These are phyloP conservation scores for Drosophila hydei DNA, from an alignment of 1,140 invertebrate species.

Conservation along the genomic window DNA sequence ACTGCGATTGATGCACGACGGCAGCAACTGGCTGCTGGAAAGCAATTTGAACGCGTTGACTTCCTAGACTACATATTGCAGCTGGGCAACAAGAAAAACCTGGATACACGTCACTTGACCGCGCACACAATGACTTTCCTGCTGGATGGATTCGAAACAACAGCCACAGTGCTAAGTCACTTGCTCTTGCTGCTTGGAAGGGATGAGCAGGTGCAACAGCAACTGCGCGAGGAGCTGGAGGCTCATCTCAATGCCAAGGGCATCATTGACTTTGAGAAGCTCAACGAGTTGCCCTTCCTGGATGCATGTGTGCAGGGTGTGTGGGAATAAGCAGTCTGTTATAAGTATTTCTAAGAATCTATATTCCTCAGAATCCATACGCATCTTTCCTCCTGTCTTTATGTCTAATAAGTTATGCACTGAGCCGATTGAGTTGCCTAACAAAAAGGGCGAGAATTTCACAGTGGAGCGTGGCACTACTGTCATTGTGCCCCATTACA, in stretches of 20 bases:
- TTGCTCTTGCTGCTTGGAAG: conserved; percentile 41
- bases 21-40: conserved; percentile 31
- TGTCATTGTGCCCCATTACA: conserved; percentile 85
- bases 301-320: conserved; percentile 76
- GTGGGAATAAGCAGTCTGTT: neutral
- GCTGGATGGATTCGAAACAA: conserved; percentile 79
- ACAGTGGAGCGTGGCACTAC: conserved; percentile 84
- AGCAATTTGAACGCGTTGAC: conserved; percentile 72
- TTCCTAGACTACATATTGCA: conserved; percentile 83
- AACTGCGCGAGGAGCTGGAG: conserved; percentile 76
- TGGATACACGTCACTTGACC: conserved; percentile 54
- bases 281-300: conserved; percentile 65
- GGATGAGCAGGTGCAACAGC: conserved; percentile 50
- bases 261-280: conserved; percentile 58
- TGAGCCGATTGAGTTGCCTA: conserved; percentile 61
- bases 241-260: conserved; percentile 43
- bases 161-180: conserved; percentile 43
- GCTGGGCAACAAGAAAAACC: conserved; percentile 68
- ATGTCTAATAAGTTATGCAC: conserved; percentile 66
- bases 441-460: conserved; percentile 57
- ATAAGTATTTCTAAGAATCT: neutral
- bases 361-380: conserved; percentile 50
- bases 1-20: conserved; percentile 68
- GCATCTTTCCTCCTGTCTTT: conserved; percentile 60
- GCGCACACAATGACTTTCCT: conserved; percentile 74